Base-by-base conservation (phyloP, 2,113 vertebrate genomes). In the Progne subis region DNA sequence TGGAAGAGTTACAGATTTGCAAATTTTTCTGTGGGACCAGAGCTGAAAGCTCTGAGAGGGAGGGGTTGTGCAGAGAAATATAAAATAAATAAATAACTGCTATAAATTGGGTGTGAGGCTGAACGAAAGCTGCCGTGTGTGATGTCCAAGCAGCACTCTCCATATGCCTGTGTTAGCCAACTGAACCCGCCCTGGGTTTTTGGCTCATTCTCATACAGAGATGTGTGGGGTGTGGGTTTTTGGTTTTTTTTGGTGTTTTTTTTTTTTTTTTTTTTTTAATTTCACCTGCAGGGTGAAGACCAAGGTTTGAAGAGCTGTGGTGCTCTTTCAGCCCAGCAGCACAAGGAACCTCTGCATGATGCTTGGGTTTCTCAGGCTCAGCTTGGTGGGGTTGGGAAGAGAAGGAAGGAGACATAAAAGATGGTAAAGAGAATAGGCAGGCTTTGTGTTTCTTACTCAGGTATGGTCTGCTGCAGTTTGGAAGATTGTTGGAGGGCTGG, bases 191-290 rank as follows among this genome's bases (percentile, higher is more conserved):
- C 14, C 43, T 43, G 21, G 5, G 18, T 53, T 76, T 76, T 56
- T 39, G 76, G 12, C 39, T 81, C 7, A 0, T 67, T 72, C 7
- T 57, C 25, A 3, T 32, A 24, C 4, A 26, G 5, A 70, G 17
- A 52, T 5, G 0, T 5, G 4, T 12, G 14, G 2, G 4, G 0
- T 19, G 9, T 12, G 18, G 26, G 37, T 37, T 37, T 37, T 37
- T 37, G 7, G 7, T 44, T 47, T 37, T 47, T 41, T 39, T 41
- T 24, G 17, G 18, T 18, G 6, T 46, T 46, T 47, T 37, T 47
- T 41, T 34, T 44, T 46, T 18, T 18, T 46, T 46, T 47, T 37
- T 47, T 41, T 39, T 41, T 24, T 31, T 2, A 2, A 37, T 91
- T 78, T 74, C 5, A 19, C 6, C 16, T 18, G 5, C 34, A 12